Percentiles rank a stretch among this genome's conserved stretches.
phyloP scores from a whole-genome alignment of 2,888 invertebrate species.

The Plagodis pulveraria region DNA sequence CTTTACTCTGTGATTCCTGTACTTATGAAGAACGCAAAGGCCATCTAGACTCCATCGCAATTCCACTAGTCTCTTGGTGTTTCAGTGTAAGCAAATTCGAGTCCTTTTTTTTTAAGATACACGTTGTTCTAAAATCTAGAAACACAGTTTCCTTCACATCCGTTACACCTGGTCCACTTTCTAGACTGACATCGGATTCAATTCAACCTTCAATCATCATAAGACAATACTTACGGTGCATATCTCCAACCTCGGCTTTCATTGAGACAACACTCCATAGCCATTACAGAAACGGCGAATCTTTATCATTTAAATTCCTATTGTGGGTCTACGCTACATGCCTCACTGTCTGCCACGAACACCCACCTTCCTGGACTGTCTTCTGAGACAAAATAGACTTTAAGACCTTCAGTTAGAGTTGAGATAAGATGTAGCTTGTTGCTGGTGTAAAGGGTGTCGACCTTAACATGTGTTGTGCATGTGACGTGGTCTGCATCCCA shows the following conservation, averaged over 20 bases:
- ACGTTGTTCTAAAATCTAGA: too few relatives aligned
- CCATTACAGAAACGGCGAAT: conserved; percentile 42
- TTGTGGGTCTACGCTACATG: conserved; percentile 44
- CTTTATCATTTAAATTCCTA: conserved; percentile 53
- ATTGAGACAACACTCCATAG: conserved; percentile 31
- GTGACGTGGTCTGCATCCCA: conserved; percentile 30
- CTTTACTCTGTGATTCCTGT: too few relatives aligned
- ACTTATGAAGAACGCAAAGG: too few relatives aligned
- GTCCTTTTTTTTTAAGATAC: too few relatives aligned
- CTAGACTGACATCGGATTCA: neutral
- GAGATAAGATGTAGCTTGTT: neutral
- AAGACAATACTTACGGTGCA: conserved; percentile 3
- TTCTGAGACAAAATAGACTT: conserved; percentile 12
- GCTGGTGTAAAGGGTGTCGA: conserved; percentile 40
- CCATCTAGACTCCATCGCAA: too few relatives aligned
- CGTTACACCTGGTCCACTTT: too few relatives aligned
- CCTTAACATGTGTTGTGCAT: conserved; percentile 43
- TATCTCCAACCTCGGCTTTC: conserved; percentile 21
- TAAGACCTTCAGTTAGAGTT: conserved; percentile 15
- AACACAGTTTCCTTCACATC: too few relatives aligned
- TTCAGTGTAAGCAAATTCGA: too few relatives aligned
- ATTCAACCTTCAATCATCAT: conserved; percentile 15
- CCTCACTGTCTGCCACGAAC: conserved; percentile 39
- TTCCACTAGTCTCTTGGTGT: too few relatives aligned
- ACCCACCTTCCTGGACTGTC: conserved; percentile 4